Percentiles rank a stretch among this genome's conserved stretches.
Evolutionary conservation across 2,113 vertebrate genomes (phyloP).

Genomic region (Alligator mississippiensis): DNA sequence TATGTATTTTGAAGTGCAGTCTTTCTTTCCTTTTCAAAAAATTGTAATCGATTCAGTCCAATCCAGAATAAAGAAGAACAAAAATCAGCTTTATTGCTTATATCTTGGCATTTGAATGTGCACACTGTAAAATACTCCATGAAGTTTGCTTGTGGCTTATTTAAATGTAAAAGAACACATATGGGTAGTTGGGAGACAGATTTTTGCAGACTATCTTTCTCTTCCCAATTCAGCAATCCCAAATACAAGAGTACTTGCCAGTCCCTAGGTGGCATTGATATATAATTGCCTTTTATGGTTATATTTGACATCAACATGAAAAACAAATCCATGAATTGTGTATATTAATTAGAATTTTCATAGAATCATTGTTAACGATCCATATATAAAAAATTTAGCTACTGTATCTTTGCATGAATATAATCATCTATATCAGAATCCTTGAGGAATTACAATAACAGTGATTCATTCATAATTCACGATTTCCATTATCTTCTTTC

Average conservation of each 20-base stretch:
- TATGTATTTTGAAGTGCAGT: neutral
- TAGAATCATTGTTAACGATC: conserved; percentile 67
- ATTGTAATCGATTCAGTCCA: neutral
- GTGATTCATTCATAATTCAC: conserved; percentile 90
- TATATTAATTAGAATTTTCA: conserved; percentile 70
- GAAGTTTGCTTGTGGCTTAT: conserved; percentile 65
- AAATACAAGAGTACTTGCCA: conserved; percentile 39
- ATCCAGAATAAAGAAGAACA: neutral
- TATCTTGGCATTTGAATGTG: conserved; percentile 35
- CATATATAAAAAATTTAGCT: conserved; percentile 71
- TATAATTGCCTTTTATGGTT: conserved; percentile 47
- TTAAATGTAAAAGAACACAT: conserved; percentile 70
- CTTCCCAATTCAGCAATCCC: conserved; percentile 35
- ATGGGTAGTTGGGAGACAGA: conserved; percentile 48
- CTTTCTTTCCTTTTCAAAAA: neutral
- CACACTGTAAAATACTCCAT: conserved; percentile 20
- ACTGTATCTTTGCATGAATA: conserved; percentile 74
- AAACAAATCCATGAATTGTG: conserved; percentile 56
- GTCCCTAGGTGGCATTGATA: conserved; percentile 48
- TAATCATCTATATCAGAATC: conserved; percentile 82
- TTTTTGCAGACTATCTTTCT: conserved; percentile 27
- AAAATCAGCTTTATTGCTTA: conserved; percentile 9
- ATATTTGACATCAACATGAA: conserved; percentile 57
- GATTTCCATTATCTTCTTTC: conserved; percentile 86
- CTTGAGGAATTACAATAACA: conserved; percentile 86